Evolutionary conservation across 2,888 invertebrate species (phyloP), one percentile per base, ranked within the genome.

Genomic region (Amphipyra berbera): DNA sequence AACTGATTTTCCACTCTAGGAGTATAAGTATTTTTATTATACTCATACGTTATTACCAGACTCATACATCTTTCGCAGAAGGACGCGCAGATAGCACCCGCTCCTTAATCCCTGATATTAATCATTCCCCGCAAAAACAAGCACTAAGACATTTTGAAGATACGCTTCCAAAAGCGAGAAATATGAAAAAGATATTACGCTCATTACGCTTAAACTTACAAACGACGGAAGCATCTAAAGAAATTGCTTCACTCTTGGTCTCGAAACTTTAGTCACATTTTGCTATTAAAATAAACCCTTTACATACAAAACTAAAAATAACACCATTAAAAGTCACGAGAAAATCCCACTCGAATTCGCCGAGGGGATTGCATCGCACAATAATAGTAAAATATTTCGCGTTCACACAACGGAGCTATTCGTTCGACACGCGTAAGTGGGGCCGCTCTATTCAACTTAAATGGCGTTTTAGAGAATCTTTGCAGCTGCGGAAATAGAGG

Each of bases 401-500:
- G 46, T 46, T 41, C 67, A 41, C 56, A 60, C 68, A 60, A 45
- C 76, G 50, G 52, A 40, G 58, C 55, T 15, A 38, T 45, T 61
- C 50, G 79, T 65, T 68, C 76, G 68, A 78, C 55, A 64, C 61
- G 68, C 55, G 73, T 68, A 63, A 76, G 76, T 72, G 57, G 61
- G 71, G 50, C 42, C 46, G 76, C 69, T 60, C 73, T 66, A 72
- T 76, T 73, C 79, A 76, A 66, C 59, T 62, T 64, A 76, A 76
- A 76, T 76, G 61, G 76, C 73, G 63, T 73, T 79, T 66, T 61
- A 71, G 50, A 69, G 58, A 79, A 66, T 76, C 58, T 72, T 71
- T 63, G 70, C 59, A 58, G 53, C 42, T 49, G 55, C 68, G 68
- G 79, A 76, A 71, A 75, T 78, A 71, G 79, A 78, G 59, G 78